Percentiles rank a stretch among this genome's conserved stretches.
Conservation (phyloP, 1,140 invertebrate species). For the Philaenus spumarius region DNA sequence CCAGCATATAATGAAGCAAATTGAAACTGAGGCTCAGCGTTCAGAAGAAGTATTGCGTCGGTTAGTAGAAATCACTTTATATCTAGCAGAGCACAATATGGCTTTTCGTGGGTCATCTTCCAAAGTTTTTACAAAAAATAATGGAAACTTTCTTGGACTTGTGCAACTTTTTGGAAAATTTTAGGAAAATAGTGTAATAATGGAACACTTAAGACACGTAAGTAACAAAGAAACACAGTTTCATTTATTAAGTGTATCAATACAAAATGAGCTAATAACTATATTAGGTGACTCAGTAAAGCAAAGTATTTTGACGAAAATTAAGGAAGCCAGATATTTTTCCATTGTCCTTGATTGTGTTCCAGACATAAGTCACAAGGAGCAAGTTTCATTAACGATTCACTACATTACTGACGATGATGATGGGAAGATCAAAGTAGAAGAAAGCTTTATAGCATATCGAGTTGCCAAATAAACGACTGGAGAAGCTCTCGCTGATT, state of each 20-base stretch:
- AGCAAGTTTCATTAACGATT: constrained; percentile 9
- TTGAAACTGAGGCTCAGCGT: not conserved
- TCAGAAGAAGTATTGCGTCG: constrained; percentile 19
- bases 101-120: constrained; percentile 22
- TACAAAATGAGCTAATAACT: constrained; percentile 31
- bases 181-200: constrained; percentile 23
- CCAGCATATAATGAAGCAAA: not conserved
- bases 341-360: constrained; percentile 19
- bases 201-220: constrained; percentile 22
- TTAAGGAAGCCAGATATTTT: constrained; percentile 24
- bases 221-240: constrained; percentile 9
- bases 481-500: not conserved
- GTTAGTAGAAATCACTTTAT: constrained; percentile 20
- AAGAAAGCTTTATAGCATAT: constrained; percentile 6
- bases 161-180: constrained; percentile 25
- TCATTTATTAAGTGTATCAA: constrained; percentile 20
- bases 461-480: not conserved
- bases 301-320: constrained; percentile 24
- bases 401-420: constrained; percentile 3
- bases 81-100: constrained; percentile 24
- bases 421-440: not conserved
- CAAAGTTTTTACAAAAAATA: constrained; percentile 21
- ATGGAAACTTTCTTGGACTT: constrained; percentile 27
- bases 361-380: constrained; percentile 4
- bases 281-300: constrained; percentile 23